Base-by-base conservation (phyloP, 2,797 vertebrate genomes). In the Crax fasciolata region DNA sequence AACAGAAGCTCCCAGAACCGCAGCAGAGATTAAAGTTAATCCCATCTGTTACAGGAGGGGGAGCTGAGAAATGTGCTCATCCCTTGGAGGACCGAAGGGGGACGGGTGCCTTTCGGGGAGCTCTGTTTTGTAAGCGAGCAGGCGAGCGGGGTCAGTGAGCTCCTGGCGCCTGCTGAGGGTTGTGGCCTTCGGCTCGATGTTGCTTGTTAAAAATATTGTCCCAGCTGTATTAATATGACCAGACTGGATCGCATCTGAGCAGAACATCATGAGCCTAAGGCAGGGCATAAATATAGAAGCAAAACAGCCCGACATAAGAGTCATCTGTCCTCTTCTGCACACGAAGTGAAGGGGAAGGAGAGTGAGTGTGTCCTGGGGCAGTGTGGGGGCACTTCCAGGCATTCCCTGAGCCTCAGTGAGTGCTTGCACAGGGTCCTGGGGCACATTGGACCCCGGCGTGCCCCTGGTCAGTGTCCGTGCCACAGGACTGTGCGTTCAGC, bases 241-340 rank as follows among this genome's bases (percentile, higher is more conserved):
- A 96, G 97, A 95, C 96, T 94, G 94, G 83, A 93, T 94, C 94
- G 94, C 95, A 95, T 94, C 89, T 93, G 94, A 93, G 93, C 91
- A 94, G 97, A 97, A 97, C 96, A 96, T 92, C 80, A 85, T 95
- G 94, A 97, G 95, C 97, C 96, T 80, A 87, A 95, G 97, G 97
- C 96, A 93, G 92, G 89, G 73, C 96, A 94, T 94, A 97, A 97
- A 96, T 96, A 97, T 97, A 97, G 97, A 96, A 97, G 81, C 90
- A 92, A 96, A 97, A 94, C 94, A 96, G 87, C 86, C 93, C 93
- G 87, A 95, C 87, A 96, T 92, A 91, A 94, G 95, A 96, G 95
- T 95, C 95, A 96, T 96, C 94, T 95, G 97, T 92, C 87, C 89
- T 89, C 85, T 95, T 93, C 91, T 55, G 72, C 79, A 86, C 61